Percentiles rank a stretch among this genome's conserved stretches.
phyloP scores from a whole-genome alignment of 2,113 vertebrate species.

The Triplophysa siluroides region DNA sequence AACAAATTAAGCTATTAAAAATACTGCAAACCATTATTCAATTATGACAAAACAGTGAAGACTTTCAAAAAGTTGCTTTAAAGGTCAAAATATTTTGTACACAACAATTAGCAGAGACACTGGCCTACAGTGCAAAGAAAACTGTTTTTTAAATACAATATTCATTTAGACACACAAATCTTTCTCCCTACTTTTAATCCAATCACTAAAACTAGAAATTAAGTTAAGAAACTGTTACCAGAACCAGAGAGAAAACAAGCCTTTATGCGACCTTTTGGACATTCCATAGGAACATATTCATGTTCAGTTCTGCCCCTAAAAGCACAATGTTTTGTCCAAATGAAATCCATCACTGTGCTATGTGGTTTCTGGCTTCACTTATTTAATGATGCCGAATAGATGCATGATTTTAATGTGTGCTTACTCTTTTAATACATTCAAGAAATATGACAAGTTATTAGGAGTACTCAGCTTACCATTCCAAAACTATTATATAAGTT shows the following conservation, averaged over 20 bases:
- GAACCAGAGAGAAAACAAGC: neutral
- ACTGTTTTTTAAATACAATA: too few species aligned
- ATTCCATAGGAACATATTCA: slow-evolving; percentile 7
- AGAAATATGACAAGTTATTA: neutral
- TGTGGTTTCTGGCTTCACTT: neutral
- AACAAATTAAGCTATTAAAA: neutral
- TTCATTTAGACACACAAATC: too few species aligned
- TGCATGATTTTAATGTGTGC: neutral
- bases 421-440: neutral
- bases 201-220: neutral
- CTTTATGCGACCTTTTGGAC: neutral
- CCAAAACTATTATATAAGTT: too few species aligned
- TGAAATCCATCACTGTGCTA: neutral
- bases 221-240: neutral
- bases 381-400: slow-evolving; percentile 9
- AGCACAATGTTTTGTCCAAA: neutral
- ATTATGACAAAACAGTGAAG: too few species aligned
- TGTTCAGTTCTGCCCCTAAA: too few species aligned
- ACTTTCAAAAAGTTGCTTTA: too few species aligned
- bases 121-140: too few species aligned
- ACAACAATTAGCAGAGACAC: too few species aligned
- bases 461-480: too few species aligned
- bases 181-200: too few species aligned
- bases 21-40: neutral
- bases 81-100: too few species aligned